Evolutionary conservation across 2,797 vertebrate genomes (phyloP).

Genomic region (Ctenopoma multispine): DNA sequence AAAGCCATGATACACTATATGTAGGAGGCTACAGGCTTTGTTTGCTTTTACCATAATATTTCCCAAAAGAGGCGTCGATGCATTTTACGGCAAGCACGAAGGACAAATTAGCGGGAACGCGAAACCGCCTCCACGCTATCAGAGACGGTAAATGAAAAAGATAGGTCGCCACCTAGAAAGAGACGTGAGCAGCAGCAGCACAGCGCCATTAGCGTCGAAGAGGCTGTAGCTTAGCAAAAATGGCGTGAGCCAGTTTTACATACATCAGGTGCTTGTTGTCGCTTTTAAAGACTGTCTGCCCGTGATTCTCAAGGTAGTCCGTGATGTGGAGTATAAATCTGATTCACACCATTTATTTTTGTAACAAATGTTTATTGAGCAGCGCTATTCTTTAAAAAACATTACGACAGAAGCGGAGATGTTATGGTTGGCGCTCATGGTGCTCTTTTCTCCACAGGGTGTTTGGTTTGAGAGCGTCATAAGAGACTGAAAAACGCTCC

Average conservation of each 20-base stretch:
- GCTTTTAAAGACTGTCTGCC: not conserved
- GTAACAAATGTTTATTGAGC: rapidly evolving
- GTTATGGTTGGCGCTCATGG: not conserved
- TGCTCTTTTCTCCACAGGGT: slow-evolving; percentile 45
- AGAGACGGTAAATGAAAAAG: slow-evolving; percentile 5
- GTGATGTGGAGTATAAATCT: too few relatives aligned
- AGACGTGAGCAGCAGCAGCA: not conserved
- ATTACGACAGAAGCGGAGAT: not conserved
- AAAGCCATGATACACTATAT: too few relatives aligned
- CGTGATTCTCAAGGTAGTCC: not conserved
- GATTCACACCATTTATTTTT: not conserved
- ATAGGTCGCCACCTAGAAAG: not conserved
- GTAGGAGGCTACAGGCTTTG: not conserved
- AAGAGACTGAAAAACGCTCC: not conserved
- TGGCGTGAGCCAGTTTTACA: slow-evolving; percentile 26
- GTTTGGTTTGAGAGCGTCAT: slow-evolving; percentile 45
- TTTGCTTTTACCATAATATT: too few relatives aligned
- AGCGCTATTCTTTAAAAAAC: not conserved
- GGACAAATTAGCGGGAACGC: slow-evolving; percentile 23
- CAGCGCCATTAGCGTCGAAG: slow-evolving; percentile 42
- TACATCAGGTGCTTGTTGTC: not conserved
- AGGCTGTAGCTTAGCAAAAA: slow-evolving; percentile 51
- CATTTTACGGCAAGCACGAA: slow-evolving; percentile 29
- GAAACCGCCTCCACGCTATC: not conserved
- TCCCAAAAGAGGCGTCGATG: rapidly evolving